phyloP scores from a whole-genome alignment of 2,113 vertebrate species.

The Callocephalon fimbriatum region DNA sequence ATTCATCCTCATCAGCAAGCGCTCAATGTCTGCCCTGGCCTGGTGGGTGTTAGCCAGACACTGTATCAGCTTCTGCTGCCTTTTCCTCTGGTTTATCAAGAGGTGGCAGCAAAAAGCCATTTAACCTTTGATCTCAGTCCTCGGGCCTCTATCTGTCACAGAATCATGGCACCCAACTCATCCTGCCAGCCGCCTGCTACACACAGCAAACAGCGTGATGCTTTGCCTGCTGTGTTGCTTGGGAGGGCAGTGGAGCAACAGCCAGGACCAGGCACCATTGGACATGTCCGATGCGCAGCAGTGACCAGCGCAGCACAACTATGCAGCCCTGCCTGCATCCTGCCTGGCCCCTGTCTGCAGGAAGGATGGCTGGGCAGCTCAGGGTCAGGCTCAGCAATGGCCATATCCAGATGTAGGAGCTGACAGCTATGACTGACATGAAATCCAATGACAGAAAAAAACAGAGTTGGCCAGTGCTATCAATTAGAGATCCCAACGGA shows the following conservation, averaged over 20 bases:
- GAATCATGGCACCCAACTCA: not conserved
- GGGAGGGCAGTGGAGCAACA: rapidly evolving
- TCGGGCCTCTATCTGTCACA: not conserved
- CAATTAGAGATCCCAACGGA: rapidly evolving
- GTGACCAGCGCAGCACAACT: rapidly evolving
- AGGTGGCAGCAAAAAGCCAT: constrained; percentile 69
- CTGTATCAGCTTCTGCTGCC: not conserved
- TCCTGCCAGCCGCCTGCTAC: rapidly evolving
- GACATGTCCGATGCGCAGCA: rapidly evolving
- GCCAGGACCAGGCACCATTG: rapidly evolving
- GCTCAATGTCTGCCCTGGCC: not conserved
- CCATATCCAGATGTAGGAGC: not conserved
- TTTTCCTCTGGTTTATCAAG: constrained; percentile 54
- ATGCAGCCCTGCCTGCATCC: not conserved
- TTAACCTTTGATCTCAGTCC: constrained; percentile 66
- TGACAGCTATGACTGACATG: rapidly evolving
- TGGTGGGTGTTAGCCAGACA: not conserved
- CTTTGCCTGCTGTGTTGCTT: rapidly evolving
- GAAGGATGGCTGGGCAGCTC: not conserved
- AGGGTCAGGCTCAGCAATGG: not conserved
- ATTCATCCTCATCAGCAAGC: not conserved
- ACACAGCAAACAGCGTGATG: rapidly evolving
- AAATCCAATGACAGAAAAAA: not conserved
- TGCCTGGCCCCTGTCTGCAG: not conserved
- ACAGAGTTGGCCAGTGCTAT: rapidly evolving